Evolutionary conservation across 2,888 invertebrate species (phyloP).

Genomic region (Eretmocerus hayati): DNA sequence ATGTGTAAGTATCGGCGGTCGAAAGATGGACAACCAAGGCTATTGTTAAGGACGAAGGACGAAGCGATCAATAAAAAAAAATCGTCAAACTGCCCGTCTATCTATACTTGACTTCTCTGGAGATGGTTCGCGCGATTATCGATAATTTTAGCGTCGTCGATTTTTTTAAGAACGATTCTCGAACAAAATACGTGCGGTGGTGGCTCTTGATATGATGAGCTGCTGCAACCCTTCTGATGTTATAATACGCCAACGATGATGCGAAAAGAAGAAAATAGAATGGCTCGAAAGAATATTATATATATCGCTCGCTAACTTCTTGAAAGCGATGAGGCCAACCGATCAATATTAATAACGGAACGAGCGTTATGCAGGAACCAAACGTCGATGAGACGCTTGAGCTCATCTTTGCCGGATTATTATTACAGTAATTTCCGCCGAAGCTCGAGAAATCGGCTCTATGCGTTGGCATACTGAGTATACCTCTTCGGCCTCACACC

Average conservation of each 20-base stretch:
- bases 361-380: constrained; percentile 31
- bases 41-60: constrained; percentile 26
- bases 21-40: no score
- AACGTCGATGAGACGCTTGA: constrained; percentile 13
- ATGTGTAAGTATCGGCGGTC: no score
- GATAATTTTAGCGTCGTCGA: constrained; percentile 33
- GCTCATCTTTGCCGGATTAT: constrained; percentile 1
- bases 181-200: constrained; percentile 20
- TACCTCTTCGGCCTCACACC: no score
- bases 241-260: no score
- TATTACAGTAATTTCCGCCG: constrained; percentile 24
- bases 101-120: background rate
- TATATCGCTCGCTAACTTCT: no score
- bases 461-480: no score
- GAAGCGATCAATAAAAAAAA: no score
- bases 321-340: no score
- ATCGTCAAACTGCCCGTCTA: constrained; percentile 24
- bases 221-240: no score
- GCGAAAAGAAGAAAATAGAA: no score
- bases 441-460: no score
- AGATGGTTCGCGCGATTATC: constrained; percentile 35
- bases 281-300: no score
- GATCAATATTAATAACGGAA: constrained; percentile 45
- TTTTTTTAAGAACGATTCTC: constrained; percentile 3
- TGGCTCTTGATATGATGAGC: constrained; percentile 30